phyloP scores from a whole-genome alignment of 2,113 vertebrate species.

The Notiomystis cincta region DNA sequence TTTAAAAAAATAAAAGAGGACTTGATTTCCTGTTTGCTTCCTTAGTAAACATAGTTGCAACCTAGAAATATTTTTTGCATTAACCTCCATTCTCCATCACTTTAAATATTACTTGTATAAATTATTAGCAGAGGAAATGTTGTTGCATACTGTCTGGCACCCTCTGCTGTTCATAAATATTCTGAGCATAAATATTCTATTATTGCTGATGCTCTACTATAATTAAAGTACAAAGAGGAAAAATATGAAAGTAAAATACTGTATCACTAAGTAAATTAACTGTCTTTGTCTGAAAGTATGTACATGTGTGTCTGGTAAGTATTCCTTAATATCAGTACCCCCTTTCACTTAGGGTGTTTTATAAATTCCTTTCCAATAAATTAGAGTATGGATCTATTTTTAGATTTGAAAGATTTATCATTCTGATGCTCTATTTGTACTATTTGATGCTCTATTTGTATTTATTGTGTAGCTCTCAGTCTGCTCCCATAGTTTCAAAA shows the following conservation, averaged over 20 bases:
- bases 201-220: not conserved
- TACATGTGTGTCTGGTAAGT: not conserved
- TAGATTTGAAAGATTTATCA: not conserved
- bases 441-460: not conserved
- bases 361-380: not conserved
- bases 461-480: not conserved
- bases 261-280: not conserved
- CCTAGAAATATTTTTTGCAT: not conserved
- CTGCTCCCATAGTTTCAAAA: not conserved
- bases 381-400: not conserved
- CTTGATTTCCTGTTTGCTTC: not conserved
- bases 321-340: not conserved
- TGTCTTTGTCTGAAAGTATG: not conserved
- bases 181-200: not conserved
- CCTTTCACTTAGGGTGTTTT: not conserved
- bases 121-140: not conserved
- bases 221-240: not conserved
- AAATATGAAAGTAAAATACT: not conserved
- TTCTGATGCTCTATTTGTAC: not conserved
- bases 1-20: not conserved
- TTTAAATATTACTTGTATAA: not conserved
- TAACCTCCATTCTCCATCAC: not conserved
- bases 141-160: not conserved
- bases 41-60: not conserved
- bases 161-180: conserved; percentile 1